Conservation (phyloP, 2,113 vertebrate genomes). For the Oplegnathus fasciatus region DNA sequence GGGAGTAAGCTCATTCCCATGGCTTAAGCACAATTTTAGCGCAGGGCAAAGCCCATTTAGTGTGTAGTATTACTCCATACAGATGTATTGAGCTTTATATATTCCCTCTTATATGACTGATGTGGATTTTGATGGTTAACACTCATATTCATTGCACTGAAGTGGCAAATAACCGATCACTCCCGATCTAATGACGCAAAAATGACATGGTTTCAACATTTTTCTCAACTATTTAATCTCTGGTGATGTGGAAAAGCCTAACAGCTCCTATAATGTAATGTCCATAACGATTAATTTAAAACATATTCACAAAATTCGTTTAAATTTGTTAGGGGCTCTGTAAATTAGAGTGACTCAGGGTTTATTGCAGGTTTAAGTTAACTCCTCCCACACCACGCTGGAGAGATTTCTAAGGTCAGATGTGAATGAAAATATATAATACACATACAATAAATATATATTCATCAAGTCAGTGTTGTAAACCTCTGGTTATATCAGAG, state of each 20-base stretch:
- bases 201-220: not conserved
- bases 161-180: not conserved
- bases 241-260: not conserved
- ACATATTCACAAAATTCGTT: not conserved
- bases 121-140: not conserved
- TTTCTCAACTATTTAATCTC: not conserved
- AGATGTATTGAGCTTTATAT: not conserved
- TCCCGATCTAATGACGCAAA: not conserved
- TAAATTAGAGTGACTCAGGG: not conserved
- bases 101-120: not conserved
- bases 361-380: conserved; percentile 12
- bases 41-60: not conserved
- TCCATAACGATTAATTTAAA: not conserved
- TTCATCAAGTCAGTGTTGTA: not conserved
- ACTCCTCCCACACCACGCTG: not conserved
- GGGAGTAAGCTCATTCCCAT: not conserved
- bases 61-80: not conserved
- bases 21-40: not conserved
- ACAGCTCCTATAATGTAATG: not conserved
- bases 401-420: not conserved
- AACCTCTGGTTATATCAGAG: not conserved
- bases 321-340: not conserved
- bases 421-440: not conserved
- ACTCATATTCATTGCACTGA: not conserved
- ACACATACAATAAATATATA: not conserved